Base-by-base conservation (phyloP, 2,888 invertebrate species). In the Barypeithes pellucidus region DNA sequence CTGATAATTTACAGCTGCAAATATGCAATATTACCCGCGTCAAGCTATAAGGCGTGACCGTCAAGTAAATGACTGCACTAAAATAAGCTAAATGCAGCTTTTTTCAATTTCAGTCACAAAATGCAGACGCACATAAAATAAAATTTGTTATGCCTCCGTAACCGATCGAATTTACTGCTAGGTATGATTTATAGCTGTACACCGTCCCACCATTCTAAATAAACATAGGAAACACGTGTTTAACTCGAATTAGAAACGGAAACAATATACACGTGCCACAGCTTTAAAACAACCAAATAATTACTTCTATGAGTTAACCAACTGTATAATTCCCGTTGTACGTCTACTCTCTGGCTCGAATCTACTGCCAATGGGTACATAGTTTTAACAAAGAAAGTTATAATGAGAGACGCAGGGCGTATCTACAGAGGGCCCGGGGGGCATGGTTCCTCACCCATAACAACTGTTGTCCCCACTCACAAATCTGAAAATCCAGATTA, bases 221-320 rank as follows among this genome's bases (percentile, higher is more conserved):
- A 79, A 79, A 79, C 78, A 78, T 71, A 69, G 77, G 77, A 76
- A 77, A 76, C 77, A 77, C 76, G 76, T 76, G 76, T 75, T 71
- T 65, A 67, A 71, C 66, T 61, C 41, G 71, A 74, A 74, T 74
- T 74, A 65, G 69, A 66, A 74, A 70, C 74, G 74, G 74, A 74
- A 74, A 70, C 67, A 74, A 43, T 20, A 67, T 66, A 67, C 74
- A 74, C 74, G 81, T 80, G 82, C 82, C 82, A 82, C 41, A 61
- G 57, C 39, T 65, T 63, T 54, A 52, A 62, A 63, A 54, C 65
- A 67, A 43, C 68, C 65, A 75, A 69, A 72, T 80, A 81, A 81
- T 82, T 82, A 80, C 76, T 77, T 18, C 18, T 33, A 33, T 14
- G 3, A 16, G 14, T 57, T 57, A 18, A 1, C n/a, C 2, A 24